Percentiles rank a stretch among this genome's conserved stretches.
These are phyloP conservation scores for Parasteatoda tepidariorum DNA, from an alignment of 1,140 invertebrate genomes.

Conservation along the genomic window DNA sequence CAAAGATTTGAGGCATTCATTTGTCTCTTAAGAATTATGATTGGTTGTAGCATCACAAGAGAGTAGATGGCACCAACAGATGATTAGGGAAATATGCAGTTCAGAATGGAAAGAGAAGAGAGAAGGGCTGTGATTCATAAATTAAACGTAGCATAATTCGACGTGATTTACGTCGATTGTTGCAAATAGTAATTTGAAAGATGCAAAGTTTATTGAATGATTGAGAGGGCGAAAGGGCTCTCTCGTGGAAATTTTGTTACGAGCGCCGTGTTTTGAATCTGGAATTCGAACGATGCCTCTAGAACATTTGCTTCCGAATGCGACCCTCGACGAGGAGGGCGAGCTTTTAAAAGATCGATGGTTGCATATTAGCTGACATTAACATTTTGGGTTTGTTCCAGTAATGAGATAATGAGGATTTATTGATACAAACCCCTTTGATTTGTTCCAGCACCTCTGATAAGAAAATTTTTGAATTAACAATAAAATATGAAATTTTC, in stretches of 20 bases:
- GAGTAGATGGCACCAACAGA: constrained; percentile 34
- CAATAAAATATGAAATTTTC: no score
- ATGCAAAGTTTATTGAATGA: constrained; percentile 56
- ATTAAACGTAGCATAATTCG: constrained; percentile 33
- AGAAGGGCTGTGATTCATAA: constrained; percentile 30
- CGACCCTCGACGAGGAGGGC: not conserved
- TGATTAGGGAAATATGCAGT: constrained; percentile 40
- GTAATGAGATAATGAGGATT: not conserved
- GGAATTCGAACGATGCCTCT: not conserved
- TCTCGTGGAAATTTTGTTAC: constrained; percentile 45
- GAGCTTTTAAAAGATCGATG: not conserved
- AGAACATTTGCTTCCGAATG: not conserved
- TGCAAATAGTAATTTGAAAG: constrained; percentile 57
- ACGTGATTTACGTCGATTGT: constrained; percentile 50
- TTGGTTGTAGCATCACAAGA: constrained; percentile 11
- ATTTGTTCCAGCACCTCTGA: no score
- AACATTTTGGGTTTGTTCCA: not conserved
- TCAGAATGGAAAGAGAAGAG: constrained; percentile 20
- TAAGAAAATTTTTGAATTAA: no score
- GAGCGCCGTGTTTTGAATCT: constrained; percentile 3
- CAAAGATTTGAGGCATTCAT: no score
- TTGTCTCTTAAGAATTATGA: no score
- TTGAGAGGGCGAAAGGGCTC: constrained; percentile 5
- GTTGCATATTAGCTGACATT: not conserved
- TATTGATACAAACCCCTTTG: no score